Evolutionary conservation across 1,140 invertebrate genomes (phyloP).

Genomic region (Magallana angulata): DNA sequence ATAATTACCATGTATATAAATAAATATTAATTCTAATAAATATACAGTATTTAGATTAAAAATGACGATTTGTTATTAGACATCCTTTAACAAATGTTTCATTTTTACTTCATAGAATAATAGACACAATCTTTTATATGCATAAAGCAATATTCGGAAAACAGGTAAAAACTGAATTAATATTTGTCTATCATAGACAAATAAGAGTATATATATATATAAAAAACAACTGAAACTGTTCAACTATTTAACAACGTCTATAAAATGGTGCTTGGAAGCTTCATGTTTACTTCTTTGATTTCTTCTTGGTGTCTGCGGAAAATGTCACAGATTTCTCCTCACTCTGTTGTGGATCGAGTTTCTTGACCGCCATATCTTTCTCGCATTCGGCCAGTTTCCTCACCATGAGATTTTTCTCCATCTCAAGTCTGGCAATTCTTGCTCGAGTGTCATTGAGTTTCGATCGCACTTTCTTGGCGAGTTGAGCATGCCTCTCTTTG

Average conservation of each 20-base stretch:
- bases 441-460: slow-evolving; percentile 54
- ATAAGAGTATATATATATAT: no score
- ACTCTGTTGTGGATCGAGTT: slow-evolving; percentile 1
- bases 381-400: slow-evolving; percentile 58
- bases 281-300: slow-evolving; percentile 10
- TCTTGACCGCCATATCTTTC: slow-evolving; percentile 54
- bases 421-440: slow-evolving; percentile 61
- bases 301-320: neutral
- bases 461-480: slow-evolving; percentile 45
- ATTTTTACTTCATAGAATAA: no score
- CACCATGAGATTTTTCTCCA: slow-evolving; percentile 62
- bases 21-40: no score
- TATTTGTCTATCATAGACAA: no score
- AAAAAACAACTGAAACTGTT: neutral
- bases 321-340: slow-evolving; percentile 38
- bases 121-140: no score
- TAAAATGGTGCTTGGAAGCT: neutral
- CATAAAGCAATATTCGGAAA: no score
- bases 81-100: no score
- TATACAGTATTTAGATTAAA: no score
- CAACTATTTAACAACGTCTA: neutral
- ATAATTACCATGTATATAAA: no score
- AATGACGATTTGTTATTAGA: no score
- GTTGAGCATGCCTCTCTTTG: slow-evolving; percentile 50
- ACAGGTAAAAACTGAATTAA: no score